These are phyloP conservation scores for Branchellion lobata DNA, from an alignment of 2,888 invertebrate species.

Conservation along the genomic window DNA sequence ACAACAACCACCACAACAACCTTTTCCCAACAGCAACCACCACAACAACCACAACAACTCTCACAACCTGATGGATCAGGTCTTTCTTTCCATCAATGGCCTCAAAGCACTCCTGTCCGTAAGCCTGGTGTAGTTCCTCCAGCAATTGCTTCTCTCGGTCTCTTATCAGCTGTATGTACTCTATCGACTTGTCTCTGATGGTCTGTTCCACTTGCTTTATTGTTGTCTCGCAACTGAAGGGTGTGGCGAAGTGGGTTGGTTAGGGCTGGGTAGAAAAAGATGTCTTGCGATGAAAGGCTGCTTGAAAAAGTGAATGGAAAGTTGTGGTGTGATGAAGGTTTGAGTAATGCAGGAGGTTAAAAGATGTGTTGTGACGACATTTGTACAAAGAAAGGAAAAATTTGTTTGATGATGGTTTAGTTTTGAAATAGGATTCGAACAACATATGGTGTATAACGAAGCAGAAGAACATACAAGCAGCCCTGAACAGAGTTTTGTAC, in stretches of 20 bases:
- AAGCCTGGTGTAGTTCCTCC: conserved; percentile 60
- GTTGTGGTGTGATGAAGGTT: no score
- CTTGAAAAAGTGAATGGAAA: no score
- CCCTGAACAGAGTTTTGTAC: no score
- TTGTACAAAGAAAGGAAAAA: no score
- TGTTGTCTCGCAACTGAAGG: conserved; percentile 57
- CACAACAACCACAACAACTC: not conserved
- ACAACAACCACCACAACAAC: not conserved
- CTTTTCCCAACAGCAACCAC: not conserved
- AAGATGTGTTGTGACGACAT: no score
- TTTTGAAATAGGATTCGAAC: not conserved
- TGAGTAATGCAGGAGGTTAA: no score
- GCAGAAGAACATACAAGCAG: no score
- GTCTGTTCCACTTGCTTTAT: conserved; percentile 61
- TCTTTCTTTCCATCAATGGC: conserved; percentile 57
- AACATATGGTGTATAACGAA: no score
- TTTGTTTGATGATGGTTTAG: not conserved
- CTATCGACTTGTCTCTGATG: conserved; percentile 60
- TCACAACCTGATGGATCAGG: conserved; percentile 46
- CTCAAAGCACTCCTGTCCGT: conserved; percentile 60
- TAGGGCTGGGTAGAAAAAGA: no score
- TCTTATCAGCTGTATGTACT: conserved; percentile 60
- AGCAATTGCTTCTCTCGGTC: conserved; percentile 60
- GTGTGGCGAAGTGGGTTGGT: not conserved
- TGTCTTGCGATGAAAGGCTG: no score